Evolutionary conservation across 2,113 vertebrate species (phyloP).

Genomic region (Crotalus horridus): DNA sequence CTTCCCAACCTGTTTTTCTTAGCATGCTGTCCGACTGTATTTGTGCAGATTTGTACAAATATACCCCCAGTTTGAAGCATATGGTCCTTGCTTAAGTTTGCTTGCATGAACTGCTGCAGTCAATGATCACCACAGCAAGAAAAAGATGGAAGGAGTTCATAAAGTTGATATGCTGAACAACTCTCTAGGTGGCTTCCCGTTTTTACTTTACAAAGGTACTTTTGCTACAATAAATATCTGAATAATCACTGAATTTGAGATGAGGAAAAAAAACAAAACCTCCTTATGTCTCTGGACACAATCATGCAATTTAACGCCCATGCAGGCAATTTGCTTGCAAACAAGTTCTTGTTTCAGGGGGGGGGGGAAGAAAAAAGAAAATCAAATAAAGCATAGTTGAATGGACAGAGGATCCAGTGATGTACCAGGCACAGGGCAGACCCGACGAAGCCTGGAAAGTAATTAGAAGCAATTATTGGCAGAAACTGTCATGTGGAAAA

Average conservation of each 20-base stretch:
- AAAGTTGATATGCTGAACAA: neutral
- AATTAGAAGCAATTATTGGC: slow-evolving; percentile 64
- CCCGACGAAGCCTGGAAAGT: slow-evolving; percentile 24
- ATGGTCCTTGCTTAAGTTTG: no score
- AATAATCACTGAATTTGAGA: slow-evolving; percentile 36
- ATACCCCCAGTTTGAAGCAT: neutral
- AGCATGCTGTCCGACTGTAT: neutral
- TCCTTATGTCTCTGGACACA: slow-evolving; percentile 47
- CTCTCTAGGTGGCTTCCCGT: neutral
- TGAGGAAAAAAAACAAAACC: slow-evolving; percentile 38
- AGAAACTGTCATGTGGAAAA: slow-evolving; percentile 51
- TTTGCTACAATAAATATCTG: slow-evolving; percentile 39
- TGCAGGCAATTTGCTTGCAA: slow-evolving; percentile 23
- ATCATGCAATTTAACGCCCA: neutral
- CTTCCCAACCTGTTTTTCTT: neutral
- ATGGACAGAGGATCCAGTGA: slow-evolving; percentile 25
- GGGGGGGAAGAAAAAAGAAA: neutral
- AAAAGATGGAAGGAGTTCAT: neutral
- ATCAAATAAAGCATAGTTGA: slow-evolving; percentile 15
- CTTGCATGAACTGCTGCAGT: neutral
- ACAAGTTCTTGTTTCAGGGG: neutral
- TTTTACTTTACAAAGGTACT: slow-evolving; percentile 18
- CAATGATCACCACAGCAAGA: neutral
- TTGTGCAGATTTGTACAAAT: neutral
- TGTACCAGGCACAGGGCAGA: slow-evolving; percentile 31